phyloP scores from a whole-genome alignment of 2,113 vertebrate genomes.

The Sander lucioperca region DNA sequence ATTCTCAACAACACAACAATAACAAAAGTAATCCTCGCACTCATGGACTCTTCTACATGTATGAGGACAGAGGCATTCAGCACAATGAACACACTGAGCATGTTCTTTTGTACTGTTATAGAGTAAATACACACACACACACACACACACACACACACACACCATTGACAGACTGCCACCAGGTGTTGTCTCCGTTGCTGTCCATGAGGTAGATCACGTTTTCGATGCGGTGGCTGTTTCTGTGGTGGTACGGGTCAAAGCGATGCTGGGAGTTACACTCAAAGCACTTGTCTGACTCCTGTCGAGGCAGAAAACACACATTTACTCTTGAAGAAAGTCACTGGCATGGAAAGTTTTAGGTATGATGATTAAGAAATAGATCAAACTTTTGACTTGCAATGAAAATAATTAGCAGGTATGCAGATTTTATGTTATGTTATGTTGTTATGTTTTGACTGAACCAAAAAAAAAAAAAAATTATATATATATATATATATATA shows the following conservation, averaged over 20 bases:
- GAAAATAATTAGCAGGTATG: neutral
- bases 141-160: constrained; percentile 39
- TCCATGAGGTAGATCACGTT: constrained; percentile 87
- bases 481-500: no score
- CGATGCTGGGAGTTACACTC: constrained; percentile 84
- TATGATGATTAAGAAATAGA: neutral
- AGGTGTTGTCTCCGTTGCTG: constrained; percentile 78
- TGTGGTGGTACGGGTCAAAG: constrained; percentile 62
- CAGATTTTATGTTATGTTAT: no score
- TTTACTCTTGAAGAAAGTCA: neutral
- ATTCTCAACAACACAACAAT: neutral
- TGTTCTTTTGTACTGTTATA: neutral
- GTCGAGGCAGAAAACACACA: constrained; percentile 9
- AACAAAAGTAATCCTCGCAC: neutral
- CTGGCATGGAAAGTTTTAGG: neutral
- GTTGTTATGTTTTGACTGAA: no score
- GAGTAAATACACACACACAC: neutral
- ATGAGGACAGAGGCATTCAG: neutral
- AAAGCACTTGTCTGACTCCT: constrained; percentile 91
- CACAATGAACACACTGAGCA: neutral
- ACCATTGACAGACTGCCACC: constrained; percentile 93
- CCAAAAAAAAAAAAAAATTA: no score
- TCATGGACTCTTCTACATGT: neutral
- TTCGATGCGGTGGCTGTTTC: constrained; percentile 87
- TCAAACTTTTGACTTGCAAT: neutral